Base-by-base conservation (phyloP, 2,797 vertebrate species). In the Calcarius lapponicus region DNA sequence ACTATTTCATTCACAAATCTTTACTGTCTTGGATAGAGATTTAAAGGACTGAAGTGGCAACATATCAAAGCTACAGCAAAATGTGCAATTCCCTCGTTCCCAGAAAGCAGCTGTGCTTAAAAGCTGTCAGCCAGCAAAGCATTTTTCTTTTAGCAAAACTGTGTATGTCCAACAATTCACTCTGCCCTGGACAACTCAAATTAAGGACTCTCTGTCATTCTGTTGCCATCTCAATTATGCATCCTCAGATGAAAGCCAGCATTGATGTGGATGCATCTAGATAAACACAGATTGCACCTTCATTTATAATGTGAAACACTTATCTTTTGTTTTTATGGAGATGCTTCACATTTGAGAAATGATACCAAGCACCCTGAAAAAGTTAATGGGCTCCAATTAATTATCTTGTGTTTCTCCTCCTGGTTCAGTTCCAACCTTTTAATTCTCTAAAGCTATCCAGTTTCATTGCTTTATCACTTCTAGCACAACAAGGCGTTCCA, bases 101-200 rank as follows among this genome's bases (percentile, higher is more conserved):
- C 56, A 61, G 82, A 90, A 91, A 93, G 31, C 86, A 92, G 85
- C 71, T 82, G 43, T 66, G 50, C 71, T 89, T 91, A 83, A 92
- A 92, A 93, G 61, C 81, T 93, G 81, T 91, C 91, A 89, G 47
- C 58, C 61, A 92, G 90, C 9, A 90, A 88, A 75, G 38, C 21
- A 31, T 86, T 80, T 57, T 84, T 58, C 21, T 84, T 74, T 85
- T 38, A 56, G 56, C 34, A 93, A 92, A 92, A 69, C 48, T 36
- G 7, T 71, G 19, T 73, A 24, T 91, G 81, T 89, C 53, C 47
- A 62, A 84, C 58, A 86, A 34, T 82, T 93, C 83, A 25, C 29
- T 80, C 79, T 96, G 76, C 56, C n/a, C 60, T 38, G 28, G 58
- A 72, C 58, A 48, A 43, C 64, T 80, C 50, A 80, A 80, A 76